phyloP scores from a whole-genome alignment of 2,797 vertebrate genomes.

The Cuculus canorus region DNA sequence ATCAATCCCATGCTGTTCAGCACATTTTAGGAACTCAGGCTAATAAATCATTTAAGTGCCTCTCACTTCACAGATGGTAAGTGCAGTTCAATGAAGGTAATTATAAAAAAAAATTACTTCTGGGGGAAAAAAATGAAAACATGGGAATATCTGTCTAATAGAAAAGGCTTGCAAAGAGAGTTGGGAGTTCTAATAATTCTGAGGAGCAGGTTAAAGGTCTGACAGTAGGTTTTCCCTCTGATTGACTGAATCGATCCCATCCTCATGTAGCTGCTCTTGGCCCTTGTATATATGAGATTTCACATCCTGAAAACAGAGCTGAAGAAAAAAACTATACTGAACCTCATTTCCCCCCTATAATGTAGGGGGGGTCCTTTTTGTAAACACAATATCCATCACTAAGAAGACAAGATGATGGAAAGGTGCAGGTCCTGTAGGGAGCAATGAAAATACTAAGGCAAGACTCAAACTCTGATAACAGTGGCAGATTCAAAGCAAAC shows the following conservation, averaged over 20 bases:
- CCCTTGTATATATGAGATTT: slow-evolving; percentile 33
- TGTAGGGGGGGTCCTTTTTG: neutral
- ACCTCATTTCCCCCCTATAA: slow-evolving; percentile 1
- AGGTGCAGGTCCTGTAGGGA: slow-evolving; percentile 16
- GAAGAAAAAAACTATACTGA: neutral
- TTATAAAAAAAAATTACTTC: slow-evolving; percentile 82
- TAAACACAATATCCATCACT: slow-evolving; percentile 53
- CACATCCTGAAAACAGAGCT: slow-evolving; percentile 30
- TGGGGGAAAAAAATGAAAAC: slow-evolving; percentile 80
- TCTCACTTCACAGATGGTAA: slow-evolving; percentile 74
- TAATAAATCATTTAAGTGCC: slow-evolving; percentile 77
- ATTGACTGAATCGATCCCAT: slow-evolving; percentile 77
- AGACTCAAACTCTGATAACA: neutral
- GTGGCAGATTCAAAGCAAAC: neutral
- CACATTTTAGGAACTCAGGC: slow-evolving; percentile 64
- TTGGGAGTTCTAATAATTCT: slow-evolving; percentile 77
- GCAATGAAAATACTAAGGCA: neutral
- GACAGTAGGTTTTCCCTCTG: slow-evolving; percentile 72
- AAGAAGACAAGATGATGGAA: neutral
- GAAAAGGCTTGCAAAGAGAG: slow-evolving; percentile 75
- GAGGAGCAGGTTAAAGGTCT: slow-evolving; percentile 77
- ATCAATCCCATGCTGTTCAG: slow-evolving; percentile 67
- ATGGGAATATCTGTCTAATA: slow-evolving; percentile 75
- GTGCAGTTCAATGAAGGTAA: slow-evolving; percentile 81
- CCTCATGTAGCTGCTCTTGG: slow-evolving; percentile 32